A percentile compares a stretch with the other conserved stretches of the same genome.
These are phyloP conservation scores for Amphimedon queenslandica DNA, from an alignment of 37 sponge, comb jelly and placozoan genomes.

Conservation along the genomic window DNA sequence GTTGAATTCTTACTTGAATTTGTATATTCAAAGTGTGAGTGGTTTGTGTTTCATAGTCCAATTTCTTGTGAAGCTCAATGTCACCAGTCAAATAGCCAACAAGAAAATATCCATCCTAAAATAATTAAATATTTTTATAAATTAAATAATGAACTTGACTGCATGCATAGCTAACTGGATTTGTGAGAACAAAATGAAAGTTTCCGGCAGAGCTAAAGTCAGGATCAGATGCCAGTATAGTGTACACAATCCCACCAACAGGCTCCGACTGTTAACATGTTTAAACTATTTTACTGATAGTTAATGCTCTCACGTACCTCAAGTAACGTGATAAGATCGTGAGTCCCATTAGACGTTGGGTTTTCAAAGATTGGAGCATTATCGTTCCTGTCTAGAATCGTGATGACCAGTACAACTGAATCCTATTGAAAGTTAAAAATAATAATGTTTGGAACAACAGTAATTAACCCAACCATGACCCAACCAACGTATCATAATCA, in stretches of 20 bases:
- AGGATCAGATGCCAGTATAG: neutral
- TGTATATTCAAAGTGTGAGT: neutral
- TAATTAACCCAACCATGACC: too few species aligned
- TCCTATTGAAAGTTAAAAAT: neutral
- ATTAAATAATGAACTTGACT: too few species aligned
- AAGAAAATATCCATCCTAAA: neutral
- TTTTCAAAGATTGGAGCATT: constrained; percentile 13
- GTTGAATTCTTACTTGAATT: neutral
- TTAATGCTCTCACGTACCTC: neutral
- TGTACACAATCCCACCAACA: neutral
- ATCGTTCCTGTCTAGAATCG: neutral
- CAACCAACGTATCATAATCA: too few species aligned
- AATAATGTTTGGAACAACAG: too few species aligned
- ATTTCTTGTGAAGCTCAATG: neutral
- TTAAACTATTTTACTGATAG: too few species aligned
- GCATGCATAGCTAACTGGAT: too few species aligned
- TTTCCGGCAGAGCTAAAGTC: neutral
- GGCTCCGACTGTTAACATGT: too few species aligned
- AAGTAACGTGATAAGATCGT: neutral
- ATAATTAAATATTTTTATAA: too few species aligned
- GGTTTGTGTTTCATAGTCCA: neutral
- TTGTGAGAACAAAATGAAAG: constrained; percentile 7
- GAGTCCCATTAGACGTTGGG: neutral
- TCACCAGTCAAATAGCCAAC: constrained; percentile 6
- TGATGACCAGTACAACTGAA: neutral